Percentiles rank a stretch among this genome's conserved stretches.
phyloP scores from a whole-genome alignment of 1,140 invertebrate species.

The Forficula auricularia region DNA sequence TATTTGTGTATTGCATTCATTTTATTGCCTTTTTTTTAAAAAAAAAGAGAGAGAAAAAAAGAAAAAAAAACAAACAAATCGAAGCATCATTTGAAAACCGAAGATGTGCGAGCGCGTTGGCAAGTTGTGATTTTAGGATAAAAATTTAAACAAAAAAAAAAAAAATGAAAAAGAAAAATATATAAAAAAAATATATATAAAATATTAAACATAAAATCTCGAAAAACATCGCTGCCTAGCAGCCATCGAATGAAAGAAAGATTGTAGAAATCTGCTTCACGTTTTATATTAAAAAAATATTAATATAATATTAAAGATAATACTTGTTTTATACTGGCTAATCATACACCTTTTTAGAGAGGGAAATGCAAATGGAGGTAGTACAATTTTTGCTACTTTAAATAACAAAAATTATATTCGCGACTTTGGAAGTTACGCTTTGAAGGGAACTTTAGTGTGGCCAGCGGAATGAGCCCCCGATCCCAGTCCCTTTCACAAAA shows the following conservation, averaged over 20 bases:
- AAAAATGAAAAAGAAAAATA: slow-evolving; percentile 1
- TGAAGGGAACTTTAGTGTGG: no score
- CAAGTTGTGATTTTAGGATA: slow-evolving; percentile 11
- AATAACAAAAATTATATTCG: slow-evolving; percentile 3
- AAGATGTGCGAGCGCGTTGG: slow-evolving; percentile 1
- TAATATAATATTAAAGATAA: not conserved
- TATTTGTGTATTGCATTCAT: no score
- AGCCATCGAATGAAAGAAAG: slow-evolving; percentile 4
- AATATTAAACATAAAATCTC: not conserved
- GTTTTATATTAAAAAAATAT: no score
- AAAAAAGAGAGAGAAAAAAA: no score
- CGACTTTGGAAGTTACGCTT: slow-evolving; percentile 1
- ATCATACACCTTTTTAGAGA: no score
- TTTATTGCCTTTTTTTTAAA: no score
- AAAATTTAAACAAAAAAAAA: slow-evolving; percentile 6
- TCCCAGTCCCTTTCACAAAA: no score
- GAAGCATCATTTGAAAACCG: no score
- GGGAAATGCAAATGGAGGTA: no score
- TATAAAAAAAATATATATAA: slow-evolving; percentile 3
- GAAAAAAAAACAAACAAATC: no score
- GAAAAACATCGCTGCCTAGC: slow-evolving; percentile 8
- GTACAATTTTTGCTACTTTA: not conserved
- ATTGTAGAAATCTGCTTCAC: no score
- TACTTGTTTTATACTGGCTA: slow-evolving; percentile 8
- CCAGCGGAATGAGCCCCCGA: no score